Evolutionary conservation across 2,797 vertebrate genomes (phyloP), one percentile per base, ranked within the genome.

Genomic region (Sebastes miniatus): DNA sequence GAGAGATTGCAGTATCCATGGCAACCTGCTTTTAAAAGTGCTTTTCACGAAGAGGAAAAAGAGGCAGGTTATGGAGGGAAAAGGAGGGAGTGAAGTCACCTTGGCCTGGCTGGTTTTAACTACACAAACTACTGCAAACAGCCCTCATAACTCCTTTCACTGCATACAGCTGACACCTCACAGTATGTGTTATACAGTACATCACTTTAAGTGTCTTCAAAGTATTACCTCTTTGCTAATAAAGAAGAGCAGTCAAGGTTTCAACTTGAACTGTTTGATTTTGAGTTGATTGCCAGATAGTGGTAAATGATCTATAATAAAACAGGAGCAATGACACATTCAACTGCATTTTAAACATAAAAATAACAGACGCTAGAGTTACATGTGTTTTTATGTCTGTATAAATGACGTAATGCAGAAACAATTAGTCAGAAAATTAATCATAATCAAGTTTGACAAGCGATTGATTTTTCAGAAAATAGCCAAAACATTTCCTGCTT

Each of bases 21-120:
- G 93, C 83, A 95, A 96, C 94, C 72, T 84, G 91, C 87, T 92
- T 92, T 94, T 93, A 87, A 93, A 93, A 94, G 92, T 86, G 86
- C 85, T 93, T 90, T 91, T 91, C 84, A 88, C 87, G 73, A 89
- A 77, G 81, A 88, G 83, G 86, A 84, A 71, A 90, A 65, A 52
- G 59, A 84, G 84, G 64, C 79, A 87, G 87, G 88, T 91, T 67
- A 84, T 81, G 77, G 63, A 84, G 86, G 74, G 75, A 84, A 64
- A 47, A 66, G 69, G 79, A 78, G 79, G 4, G 77, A 68, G 79
- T 54, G 71, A 83, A 88, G 87, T 93, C 88, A 91, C 91, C 91
- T 90, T 91, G 89, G 83, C 80, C 88, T 43, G 79, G 78, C 61
- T 66, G 74, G 65, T 62, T 73, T 73, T 73, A 81, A 80, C 43